Base-by-base conservation (phyloP, 2,113 vertebrate species). In the Sylvilagus bachmani region DNA sequence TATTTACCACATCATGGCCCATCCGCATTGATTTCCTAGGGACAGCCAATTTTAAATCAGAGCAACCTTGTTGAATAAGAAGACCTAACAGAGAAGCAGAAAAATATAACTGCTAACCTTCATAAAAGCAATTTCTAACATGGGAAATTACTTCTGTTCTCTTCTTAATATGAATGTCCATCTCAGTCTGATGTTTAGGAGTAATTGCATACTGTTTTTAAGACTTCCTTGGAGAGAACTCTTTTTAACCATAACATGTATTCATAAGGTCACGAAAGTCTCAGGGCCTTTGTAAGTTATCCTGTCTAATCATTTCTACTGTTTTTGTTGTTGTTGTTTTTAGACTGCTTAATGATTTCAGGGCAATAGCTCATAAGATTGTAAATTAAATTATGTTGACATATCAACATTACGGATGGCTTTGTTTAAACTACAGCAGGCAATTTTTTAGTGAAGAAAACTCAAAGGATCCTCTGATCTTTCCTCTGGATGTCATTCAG, bases 321-420 rank as follows among this genome's bases (percentile, higher is more conserved):
- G 11, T 6, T 84, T 93, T 90, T 77, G 19, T 19, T 58, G 55
- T 58, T 58, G 55, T 58, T 58, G 55, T 58, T 90, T 13, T 10
- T 77, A 96, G 38, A 61, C 62, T 53, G 3, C 71, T 94, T 94
- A 97, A 89, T 96, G 53, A 95, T 70, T 64, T 96, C 19, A 66
- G 10, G 38, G 31, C 13, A 93, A 36, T 92, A 58, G 53, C 66
- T 97, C 89, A 82, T 84, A 86, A 83, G 21, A 86, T 87, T 80
- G 93, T 95, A 97, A 97, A 93, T 90, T 78, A 96, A 95, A 79
- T 85, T 92, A 36, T 93, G 44, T 93, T 90, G 90, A 82, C 80
- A 96, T 86, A 58, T 75, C 44, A 96, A 87, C 61, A 16, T 24
- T 86, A 69, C 58, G 92, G 71, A 96, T 94, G 86, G 12, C 25